Evolutionary conservation across 2,797 vertebrate species (phyloP).

Genomic region (Diplodus puntazzo): DNA sequence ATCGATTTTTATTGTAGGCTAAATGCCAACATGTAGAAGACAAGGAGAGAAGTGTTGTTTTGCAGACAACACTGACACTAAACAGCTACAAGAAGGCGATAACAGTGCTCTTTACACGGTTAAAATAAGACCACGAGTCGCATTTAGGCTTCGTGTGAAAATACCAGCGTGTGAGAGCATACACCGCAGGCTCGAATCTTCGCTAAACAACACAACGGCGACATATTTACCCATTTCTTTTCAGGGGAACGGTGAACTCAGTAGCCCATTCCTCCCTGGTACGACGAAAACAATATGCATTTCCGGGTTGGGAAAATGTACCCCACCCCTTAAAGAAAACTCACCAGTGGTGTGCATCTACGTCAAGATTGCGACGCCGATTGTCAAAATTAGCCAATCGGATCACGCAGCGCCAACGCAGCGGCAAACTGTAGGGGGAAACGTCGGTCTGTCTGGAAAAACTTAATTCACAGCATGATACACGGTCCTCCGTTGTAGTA

Average conservation of each 20-base stretch:
- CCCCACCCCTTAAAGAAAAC: constrained; percentile 57
- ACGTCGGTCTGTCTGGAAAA: neutral
- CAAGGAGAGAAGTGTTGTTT: neutral
- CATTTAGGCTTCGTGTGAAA: neutral
- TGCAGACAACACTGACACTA: neutral
- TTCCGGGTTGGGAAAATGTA: constrained; percentile 75
- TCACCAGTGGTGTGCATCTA: constrained; percentile 57
- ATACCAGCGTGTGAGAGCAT: rapidly evolving
- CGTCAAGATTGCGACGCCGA: neutral
- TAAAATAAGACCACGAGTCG: neutral
- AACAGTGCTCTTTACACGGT: neutral
- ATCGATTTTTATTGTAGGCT: constrained; percentile 26
- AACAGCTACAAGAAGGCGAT: neutral
- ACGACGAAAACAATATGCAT: constrained; percentile 44
- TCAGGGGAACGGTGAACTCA: constrained; percentile 3
- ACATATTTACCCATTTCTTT: constrained; percentile 86
- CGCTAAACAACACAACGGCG: neutral
- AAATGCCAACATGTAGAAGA: constrained; percentile 21
- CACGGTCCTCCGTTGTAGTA: constrained; percentile 64
- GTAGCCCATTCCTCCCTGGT: neutral
- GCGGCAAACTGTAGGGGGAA: constrained; percentile 27
- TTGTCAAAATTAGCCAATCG: constrained; percentile 71
- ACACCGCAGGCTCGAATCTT: neutral
- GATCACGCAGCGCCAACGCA: constrained; percentile 14
- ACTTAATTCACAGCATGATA: neutral